These are phyloP conservation scores for Pollimyrus isidori DNA, from an alignment of 2,113 vertebrate genomes.

Conservation along the genomic window DNA sequence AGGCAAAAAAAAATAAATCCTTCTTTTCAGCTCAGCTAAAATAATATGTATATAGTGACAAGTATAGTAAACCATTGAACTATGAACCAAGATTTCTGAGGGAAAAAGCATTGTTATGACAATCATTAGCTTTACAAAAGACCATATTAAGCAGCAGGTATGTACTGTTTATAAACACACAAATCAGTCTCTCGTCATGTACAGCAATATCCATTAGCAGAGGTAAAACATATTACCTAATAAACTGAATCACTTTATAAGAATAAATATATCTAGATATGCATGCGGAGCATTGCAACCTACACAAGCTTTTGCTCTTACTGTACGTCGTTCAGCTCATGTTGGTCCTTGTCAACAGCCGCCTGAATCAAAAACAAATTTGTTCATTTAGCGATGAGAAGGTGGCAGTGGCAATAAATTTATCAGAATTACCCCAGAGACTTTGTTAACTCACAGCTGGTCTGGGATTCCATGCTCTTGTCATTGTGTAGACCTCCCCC, in stretches of 20 bases:
- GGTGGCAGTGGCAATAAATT: neutral
- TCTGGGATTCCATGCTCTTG: neutral
- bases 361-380: neutral
- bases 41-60: neutral
- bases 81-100: neutral
- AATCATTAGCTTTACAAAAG: neutral
- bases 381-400: neutral
- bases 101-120: neutral
- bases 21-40: neutral
- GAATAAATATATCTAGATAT: neutral
- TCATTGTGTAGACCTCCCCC: too few relatives aligned
- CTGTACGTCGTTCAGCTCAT: neutral
- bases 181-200: neutral
- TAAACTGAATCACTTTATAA: neutral
- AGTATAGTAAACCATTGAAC: neutral
- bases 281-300: neutral
- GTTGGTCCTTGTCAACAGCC: neutral
- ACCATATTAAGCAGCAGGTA: neutral
- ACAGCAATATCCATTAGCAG: neutral
- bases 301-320: neutral
- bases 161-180: neutral
- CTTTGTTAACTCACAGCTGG: neutral
- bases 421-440: neutral
- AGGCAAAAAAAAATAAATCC: neutral
- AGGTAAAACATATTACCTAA: neutral